These are phyloP conservation scores for Trematomus loennbergii DNA, from an alignment of 2,113 vertebrate species.

Conservation along the genomic window DNA sequence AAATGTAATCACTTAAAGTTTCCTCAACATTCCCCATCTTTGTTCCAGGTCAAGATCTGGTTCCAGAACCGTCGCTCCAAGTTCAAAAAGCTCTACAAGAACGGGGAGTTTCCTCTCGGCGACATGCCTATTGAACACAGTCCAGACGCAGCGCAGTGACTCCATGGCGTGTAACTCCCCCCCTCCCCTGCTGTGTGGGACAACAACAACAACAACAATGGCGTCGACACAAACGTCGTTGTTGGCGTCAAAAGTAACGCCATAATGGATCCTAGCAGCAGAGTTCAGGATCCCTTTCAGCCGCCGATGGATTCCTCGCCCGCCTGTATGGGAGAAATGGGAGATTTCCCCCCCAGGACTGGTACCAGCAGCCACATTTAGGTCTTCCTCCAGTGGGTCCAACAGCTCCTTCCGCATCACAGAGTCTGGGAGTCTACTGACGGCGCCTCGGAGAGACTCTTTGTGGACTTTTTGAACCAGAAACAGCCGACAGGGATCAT, in stretches of 20 bases:
- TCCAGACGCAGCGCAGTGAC: slow-evolving; percentile 94
- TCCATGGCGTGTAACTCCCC: slow-evolving; percentile 94
- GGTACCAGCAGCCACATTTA: slow-evolving; percentile 91
- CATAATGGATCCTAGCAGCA: slow-evolving; percentile 75
- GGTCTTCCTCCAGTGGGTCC: slow-evolving; percentile 76
- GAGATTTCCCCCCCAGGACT: slow-evolving; percentile 88
- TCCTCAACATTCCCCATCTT: background rate
- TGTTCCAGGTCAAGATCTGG: slow-evolving; percentile 93
- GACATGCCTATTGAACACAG: slow-evolving; percentile 90
- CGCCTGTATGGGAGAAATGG: slow-evolving; percentile 89
- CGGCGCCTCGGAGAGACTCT: no score
- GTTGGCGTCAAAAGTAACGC: slow-evolving; percentile 62
- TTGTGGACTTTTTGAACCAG: no score
- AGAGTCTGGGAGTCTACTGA: slow-evolving; percentile 90
- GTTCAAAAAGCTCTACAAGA: slow-evolving; percentile 97
- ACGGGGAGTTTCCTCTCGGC: slow-evolving; percentile 90
- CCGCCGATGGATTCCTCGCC: slow-evolving; percentile 86
- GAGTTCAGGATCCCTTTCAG: slow-evolving; percentile 84
- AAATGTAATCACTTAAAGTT: background rate
- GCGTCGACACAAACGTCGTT: slow-evolving; percentile 1
- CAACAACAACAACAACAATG: slow-evolving; percentile 78
- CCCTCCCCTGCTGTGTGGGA: slow-evolving; percentile 91
- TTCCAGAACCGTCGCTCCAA: slow-evolving; percentile 98
- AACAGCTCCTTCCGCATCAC: slow-evolving; percentile 72
- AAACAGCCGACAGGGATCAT: slow-evolving; percentile 9